Evolutionary conservation across 1,140 invertebrate genomes (phyloP), one percentile per base, ranked within the genome.

Genomic region (Platorchestia sp.): DNA sequence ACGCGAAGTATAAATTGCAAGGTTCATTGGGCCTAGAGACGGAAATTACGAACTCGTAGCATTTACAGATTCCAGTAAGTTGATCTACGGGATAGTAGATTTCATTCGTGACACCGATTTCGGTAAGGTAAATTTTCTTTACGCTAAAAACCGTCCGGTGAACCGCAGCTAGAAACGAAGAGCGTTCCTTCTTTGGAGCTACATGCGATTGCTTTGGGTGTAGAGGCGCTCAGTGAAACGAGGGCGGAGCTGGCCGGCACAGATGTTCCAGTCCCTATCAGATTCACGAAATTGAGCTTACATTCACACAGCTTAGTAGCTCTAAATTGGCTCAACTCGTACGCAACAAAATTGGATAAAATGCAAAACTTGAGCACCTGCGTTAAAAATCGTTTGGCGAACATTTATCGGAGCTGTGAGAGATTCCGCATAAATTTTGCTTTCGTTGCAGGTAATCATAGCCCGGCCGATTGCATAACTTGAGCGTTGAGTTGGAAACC

Each of bases 391-490:
- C 91, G 91, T n/a, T 41, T 93, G 0, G 91, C 45, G 10, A 6
- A 44, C 10, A 93, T 93, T 6, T 93, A 44, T 44, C 7, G 40
- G 19, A 44, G 45, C 36, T 93, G 91, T 47, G 91, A 14, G 3
- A 41, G 47, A 6, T 40, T 45, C 47, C 91, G 44, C 3, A 19
- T 93, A 5, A 14, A 7, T 3, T 93, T 93, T 40, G 6, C 41
- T 45, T 47, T 10, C 44, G 45, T 93, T 5, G 6, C 91, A 14
- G 45, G 91, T 42, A n/a, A 47, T 44, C 14, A 93, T 14, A 93
- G 47, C 40, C 91, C 91, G 7, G 91, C 91, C 10, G 91, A 93
- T 40, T 93, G 91, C 91, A 93, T 93, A 0, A 93, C 91, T 41
- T 44, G 43, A 10, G 5, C 45, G 10, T 6, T 93, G 45, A 93